Base-by-base conservation (phyloP, 2,888 invertebrate species). In the Drosophila hamatofila region DNA sequence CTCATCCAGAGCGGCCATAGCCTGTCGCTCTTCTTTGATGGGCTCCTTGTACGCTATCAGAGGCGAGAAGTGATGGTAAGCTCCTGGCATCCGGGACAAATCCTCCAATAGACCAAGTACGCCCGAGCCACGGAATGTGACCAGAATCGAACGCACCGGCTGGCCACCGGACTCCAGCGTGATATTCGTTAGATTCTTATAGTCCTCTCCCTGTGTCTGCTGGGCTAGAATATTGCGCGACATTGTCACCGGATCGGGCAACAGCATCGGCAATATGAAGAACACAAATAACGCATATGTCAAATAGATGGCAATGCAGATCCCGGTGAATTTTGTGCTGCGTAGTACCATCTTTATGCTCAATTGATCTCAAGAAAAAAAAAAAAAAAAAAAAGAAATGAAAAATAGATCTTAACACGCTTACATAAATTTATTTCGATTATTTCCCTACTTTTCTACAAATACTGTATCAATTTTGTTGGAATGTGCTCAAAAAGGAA, bases 31-130 rank as follows among this genome's bases (percentile, higher is more conserved):
- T 0, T 64, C 37, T 0, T 21, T 70, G 3, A 51, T 18, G 1
- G 64, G 77, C 5, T 42, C 39, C 12, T 58, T 49, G 39, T 77
- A 58, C 4, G 67, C 73, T 2, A 85, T 49, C 7, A 85, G 35
- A 0, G 85, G 88, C 0, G 74, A 67, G 52, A 72, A 85, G 33
- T 89, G 85, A 61, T 89, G 81, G 70, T 72, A 85, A 16, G 82
- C 72, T 2, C 85, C 85, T 2, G 89, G 77, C 42, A 81, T 74
- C 1, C 65, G 54, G 2, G 88, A 55, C 12, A 85, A 21, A 8
- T 62, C 52, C 8, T 89, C 72, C 27, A 87, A 62, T 16, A 89
- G 51, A 4, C 51, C 37, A 0, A 81, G 37, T 1, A 81, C 81
- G 0, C 88, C 88, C 3, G 84, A 85, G 0, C 84, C 84, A 7